A percentile compares a stretch with the other conserved stretches of the same genome.
phyloP scores from a whole-genome alignment of 2,888 invertebrate genomes.

The Arge pagana region DNA sequence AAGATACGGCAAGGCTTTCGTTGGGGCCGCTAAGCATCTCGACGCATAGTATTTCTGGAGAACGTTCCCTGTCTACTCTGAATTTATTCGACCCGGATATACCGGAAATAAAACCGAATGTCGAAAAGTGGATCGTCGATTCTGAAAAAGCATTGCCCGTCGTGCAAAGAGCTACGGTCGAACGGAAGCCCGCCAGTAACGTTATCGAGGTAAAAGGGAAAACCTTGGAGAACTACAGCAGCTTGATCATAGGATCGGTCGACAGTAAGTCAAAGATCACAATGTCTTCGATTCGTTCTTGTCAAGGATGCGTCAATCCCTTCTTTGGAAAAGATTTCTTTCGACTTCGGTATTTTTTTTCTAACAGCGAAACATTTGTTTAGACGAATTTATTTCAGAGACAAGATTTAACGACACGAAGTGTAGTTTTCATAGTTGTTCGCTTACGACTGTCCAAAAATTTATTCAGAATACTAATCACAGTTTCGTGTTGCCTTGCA shows the following conservation, averaged over 20 bases:
- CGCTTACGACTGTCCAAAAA: neutral
- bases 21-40: slow-evolving; percentile 42
- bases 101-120: slow-evolving; percentile 44
- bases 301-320: too few relatives aligned
- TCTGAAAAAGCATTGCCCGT: slow-evolving; percentile 34
- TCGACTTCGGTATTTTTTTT: too few relatives aligned
- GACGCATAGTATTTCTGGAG: slow-evolving; percentile 39
- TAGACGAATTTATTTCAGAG: too few relatives aligned
- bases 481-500: slow-evolving; percentile 17
- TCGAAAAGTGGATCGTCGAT: slow-evolving; percentile 48
- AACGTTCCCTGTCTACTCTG: slow-evolving; percentile 37
- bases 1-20: slow-evolving; percentile 32
- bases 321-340: too few relatives aligned
- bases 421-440: slow-evolving; percentile 13
- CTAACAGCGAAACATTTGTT: too few relatives aligned
- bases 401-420: too few relatives aligned
- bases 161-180: slow-evolving; percentile 28
- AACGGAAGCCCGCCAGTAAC: slow-evolving; percentile 30
- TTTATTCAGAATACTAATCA: neutral
- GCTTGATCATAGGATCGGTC: slow-evolving; percentile 41
- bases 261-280: slow-evolving; percentile 50
- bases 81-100: slow-evolving; percentile 44
- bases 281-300: too few relatives aligned
- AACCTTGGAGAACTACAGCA: slow-evolving; percentile 42
- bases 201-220: slow-evolving; percentile 39